These are phyloP conservation scores for Hirundichthys speculiger DNA, from an alignment of 2,113 vertebrate genomes.

Conservation along the genomic window DNA sequence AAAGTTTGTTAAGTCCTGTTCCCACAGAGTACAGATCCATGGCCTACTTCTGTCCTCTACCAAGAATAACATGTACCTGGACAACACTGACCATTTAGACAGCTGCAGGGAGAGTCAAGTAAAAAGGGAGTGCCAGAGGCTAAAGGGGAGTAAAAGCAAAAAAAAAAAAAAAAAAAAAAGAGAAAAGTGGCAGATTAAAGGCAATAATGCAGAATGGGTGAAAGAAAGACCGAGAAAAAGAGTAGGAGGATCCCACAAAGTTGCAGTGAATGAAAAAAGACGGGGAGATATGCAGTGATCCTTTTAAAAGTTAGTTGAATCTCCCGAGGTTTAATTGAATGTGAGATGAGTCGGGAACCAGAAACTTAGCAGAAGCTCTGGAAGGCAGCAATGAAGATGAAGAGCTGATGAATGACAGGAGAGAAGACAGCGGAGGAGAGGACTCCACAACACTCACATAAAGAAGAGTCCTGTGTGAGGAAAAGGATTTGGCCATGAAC, in stretches of 20 bases:
- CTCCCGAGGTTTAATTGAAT: conserved; percentile 80
- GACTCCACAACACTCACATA: conserved; percentile 50
- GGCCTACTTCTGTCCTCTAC: conserved; percentile 63
- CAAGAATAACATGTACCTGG: conserved; percentile 73
- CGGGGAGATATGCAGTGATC: conserved; percentile 65
- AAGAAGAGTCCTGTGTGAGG: conserved; percentile 50
- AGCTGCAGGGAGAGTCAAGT: conserved; percentile 55
- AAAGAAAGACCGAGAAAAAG: conserved; percentile 24
- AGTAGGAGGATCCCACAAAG: conserved; percentile 58
- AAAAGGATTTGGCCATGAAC: conserved; percentile 57
- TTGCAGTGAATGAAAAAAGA: conserved; percentile 67
- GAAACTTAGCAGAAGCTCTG: conserved; percentile 67
- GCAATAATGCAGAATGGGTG: conserved; percentile 49
- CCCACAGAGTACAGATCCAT: conserved; percentile 51
- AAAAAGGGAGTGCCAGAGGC: conserved; percentile 1
- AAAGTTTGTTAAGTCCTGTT: conserved; percentile 61
- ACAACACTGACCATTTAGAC: conserved; percentile 66
- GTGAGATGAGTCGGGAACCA: conserved; percentile 67
- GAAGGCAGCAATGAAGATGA: conserved; percentile 65
- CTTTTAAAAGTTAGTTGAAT: conserved; percentile 78
- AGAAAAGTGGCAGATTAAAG: conserved; percentile 29
- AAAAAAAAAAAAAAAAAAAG: conserved; percentile 12
- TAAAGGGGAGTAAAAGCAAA: conserved; percentile 19
- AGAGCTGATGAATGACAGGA: conserved; percentile 69
- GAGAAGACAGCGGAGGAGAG: conserved; percentile 54